Evolutionary conservation across 2,888 invertebrate genomes (phyloP).

Genomic region (Pristionchus entomophagus): DNA sequence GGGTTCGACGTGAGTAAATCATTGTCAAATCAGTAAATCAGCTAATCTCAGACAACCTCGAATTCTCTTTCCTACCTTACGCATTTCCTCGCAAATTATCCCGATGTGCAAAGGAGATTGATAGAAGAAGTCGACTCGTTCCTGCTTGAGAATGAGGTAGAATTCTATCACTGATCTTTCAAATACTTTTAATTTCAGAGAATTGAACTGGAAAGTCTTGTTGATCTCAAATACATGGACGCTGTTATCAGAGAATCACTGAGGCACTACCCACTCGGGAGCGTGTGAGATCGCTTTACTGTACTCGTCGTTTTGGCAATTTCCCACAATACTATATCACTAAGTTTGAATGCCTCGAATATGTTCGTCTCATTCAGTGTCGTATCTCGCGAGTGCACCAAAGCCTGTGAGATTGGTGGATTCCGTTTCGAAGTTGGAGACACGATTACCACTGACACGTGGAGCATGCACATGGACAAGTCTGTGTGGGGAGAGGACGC

Average conservation of each 20-base stretch:
- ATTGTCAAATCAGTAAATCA: not conserved
- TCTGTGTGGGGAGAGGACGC: conserved; percentile 11
- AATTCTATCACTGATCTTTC: not conserved
- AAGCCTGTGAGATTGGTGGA: not conserved
- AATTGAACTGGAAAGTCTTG: conserved; percentile 63
- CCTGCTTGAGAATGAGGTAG: conserved; percentile 51
- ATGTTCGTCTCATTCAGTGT: not conserved
- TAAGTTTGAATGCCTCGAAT: not conserved
- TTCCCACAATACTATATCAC: too few relatives aligned
- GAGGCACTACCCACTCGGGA: conserved; percentile 67
- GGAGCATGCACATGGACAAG: conserved; percentile 38
- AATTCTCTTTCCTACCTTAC: conserved; percentile 42
- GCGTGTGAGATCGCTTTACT: too few relatives aligned
- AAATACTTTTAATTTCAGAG: not conserved
- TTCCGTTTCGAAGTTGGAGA: conserved; percentile 3
- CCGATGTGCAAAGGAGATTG: conserved; percentile 57
- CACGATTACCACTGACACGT: conserved; percentile 5
- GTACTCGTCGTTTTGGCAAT: too few relatives aligned
- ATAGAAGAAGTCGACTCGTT: conserved; percentile 51
- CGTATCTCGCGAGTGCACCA: not conserved
- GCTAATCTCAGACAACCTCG: conserved; percentile 77
- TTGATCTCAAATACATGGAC: conserved; percentile 66
- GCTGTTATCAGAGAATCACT: conserved; percentile 69
- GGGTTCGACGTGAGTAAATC: conserved; percentile 76
- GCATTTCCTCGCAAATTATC: conserved; percentile 57